These are phyloP conservation scores for Temnothorax nylanderi DNA, from an alignment of 1,140 invertebrate genomes.

Conservation along the genomic window DNA sequence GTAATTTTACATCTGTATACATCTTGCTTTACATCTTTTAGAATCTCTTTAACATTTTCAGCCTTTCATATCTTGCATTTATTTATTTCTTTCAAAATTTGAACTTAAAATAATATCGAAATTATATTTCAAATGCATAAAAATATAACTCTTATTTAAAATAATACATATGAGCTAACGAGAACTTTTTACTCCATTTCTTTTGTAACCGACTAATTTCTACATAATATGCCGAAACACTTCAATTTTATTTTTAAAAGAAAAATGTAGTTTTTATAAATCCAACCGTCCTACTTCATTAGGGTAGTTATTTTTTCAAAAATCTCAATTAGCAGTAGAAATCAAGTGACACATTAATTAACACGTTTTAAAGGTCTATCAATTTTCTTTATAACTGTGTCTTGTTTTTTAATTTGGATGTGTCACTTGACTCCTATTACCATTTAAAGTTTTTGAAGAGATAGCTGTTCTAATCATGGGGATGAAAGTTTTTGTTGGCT, in stretches of 20 bases:
- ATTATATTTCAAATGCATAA: not conserved
- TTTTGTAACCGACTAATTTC: too few relatives aligned
- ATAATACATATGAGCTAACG: too few relatives aligned
- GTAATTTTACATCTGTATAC: not conserved
- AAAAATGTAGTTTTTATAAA: too few relatives aligned
- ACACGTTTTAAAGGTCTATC: not conserved
- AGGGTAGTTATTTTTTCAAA: not conserved
- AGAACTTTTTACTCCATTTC: too few relatives aligned
- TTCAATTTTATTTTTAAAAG: too few relatives aligned
- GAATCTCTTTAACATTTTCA: not conserved
- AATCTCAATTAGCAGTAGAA: not conserved
- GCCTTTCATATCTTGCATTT: not conserved
- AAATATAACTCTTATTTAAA: not conserved
- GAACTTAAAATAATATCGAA: not conserved
- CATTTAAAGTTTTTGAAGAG: not conserved
- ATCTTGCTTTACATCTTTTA: not conserved
- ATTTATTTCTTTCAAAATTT: not conserved
- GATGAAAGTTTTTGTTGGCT: not conserved
- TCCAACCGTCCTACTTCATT: too few relatives aligned
- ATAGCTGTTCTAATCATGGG: not conserved
- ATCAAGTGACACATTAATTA: not conserved
- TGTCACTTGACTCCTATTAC: not conserved
- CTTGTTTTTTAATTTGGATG: not conserved
- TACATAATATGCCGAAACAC: too few relatives aligned
- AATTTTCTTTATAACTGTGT: not conserved